phyloP scores from a whole-genome alignment of 1,140 invertebrate species.

The Drosophila varians region DNA sequence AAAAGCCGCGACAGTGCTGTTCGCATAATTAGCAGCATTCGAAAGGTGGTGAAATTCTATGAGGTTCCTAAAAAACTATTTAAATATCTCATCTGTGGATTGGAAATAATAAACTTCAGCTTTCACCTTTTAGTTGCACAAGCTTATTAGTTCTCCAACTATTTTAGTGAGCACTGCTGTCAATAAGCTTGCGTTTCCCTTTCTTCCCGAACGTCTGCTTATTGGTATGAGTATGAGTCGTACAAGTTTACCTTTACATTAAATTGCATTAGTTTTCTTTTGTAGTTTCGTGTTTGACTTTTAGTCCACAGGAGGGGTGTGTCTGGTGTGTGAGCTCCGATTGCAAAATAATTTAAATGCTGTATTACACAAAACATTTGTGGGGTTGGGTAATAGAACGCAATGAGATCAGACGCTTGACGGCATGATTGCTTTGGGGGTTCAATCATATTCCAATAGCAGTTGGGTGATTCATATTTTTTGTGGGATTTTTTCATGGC shows the following conservation, averaged over 20 bases:
- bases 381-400: conserved; percentile 25
- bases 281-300: conserved; percentile 43
- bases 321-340: conserved; percentile 16
- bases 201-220: conserved; percentile 52
- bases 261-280: conserved; percentile 59
- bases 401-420: conserved; percentile 25
- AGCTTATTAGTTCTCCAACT: not conserved
- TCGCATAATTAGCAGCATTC: conserved; percentile 1
- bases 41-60: not conserved
- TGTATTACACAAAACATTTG: conserved; percentile 29
- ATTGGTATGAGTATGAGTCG: conserved; percentile 58
- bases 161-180: conserved; percentile 1
- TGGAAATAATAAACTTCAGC: too few species aligned
- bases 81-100: too few species aligned
- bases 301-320: conserved; percentile 23
- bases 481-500: not conserved
- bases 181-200: conserved; percentile 37
- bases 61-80: not conserved
- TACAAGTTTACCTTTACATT: conserved; percentile 60
- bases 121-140: not conserved
- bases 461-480: not conserved
- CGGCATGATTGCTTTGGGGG: conserved; percentile 3
- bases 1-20: conserved; percentile 14
- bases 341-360: conserved; percentile 40
- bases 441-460: not conserved